Evolutionary conservation across 2,113 vertebrate species (phyloP).

Genomic region (Forbesichthys agassizii): DNA sequence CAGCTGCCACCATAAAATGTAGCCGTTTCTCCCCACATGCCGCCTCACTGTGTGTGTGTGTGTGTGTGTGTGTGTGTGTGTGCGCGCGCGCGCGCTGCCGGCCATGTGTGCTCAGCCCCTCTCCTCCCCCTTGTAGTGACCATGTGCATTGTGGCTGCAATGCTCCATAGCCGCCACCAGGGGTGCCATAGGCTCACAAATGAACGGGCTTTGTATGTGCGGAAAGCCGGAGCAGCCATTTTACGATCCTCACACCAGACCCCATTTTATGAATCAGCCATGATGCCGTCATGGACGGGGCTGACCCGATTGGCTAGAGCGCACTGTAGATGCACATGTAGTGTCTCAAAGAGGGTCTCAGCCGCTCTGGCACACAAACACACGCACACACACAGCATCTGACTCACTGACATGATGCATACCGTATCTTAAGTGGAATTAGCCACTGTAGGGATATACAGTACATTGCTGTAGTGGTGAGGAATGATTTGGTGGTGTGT

Average conservation of each 20-base stretch:
- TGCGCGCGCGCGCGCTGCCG: conserved; percentile 15
- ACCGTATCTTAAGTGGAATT: conserved; percentile 40
- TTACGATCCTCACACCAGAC: conserved; percentile 70
- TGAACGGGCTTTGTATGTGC: conserved; percentile 42
- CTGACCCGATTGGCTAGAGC: conserved; percentile 59
- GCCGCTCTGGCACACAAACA: conserved; percentile 11
- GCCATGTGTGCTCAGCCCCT: conserved; percentile 38
- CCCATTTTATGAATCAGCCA: conserved; percentile 79
- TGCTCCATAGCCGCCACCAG: conserved; percentile 50
- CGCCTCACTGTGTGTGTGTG: conserved; percentile 14
- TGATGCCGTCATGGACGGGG: conserved; percentile 55
- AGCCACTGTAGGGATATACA: conserved; percentile 23
- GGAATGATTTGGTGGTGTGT: background rate
- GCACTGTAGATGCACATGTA: conserved; percentile 19
- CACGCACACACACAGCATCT: conserved; percentile 26
- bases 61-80: conserved; percentile 24
- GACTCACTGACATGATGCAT: conserved; percentile 53
- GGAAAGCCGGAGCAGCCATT: conserved; percentile 74
- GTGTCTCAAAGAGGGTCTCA: conserved; percentile 7
- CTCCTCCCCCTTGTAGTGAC: conserved; percentile 64
- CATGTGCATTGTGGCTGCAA: conserved; percentile 42
- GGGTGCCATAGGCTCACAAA: conserved; percentile 73
- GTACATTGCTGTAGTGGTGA: too few relatives aligned
- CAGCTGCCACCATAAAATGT: conserved; percentile 52
- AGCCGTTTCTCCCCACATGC: conserved; percentile 23